These are phyloP conservation scores for Heteromormyrus szaboi DNA, from an alignment of 2,797 vertebrate species.

Conservation along the genomic window DNA sequence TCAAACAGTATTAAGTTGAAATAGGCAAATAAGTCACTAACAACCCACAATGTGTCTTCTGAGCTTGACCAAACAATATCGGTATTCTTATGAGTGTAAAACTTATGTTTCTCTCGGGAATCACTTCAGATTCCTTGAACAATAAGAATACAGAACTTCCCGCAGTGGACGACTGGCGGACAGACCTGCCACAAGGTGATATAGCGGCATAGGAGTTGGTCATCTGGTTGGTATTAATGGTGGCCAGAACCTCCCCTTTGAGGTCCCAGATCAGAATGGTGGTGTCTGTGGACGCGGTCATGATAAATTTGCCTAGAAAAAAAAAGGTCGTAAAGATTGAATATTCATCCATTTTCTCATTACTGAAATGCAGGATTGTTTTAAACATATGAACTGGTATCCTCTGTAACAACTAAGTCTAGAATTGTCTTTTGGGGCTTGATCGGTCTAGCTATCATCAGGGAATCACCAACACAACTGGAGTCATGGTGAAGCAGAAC, in stretches of 20 bases:
- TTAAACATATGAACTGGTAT: background rate
- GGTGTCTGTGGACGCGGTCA: constrained; percentile 88
- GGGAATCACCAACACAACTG: background rate
- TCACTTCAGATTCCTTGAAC: background rate
- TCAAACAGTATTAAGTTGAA: background rate
- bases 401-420: background rate
- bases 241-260: constrained; percentile 79
- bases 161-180: background rate
- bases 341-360: background rate
- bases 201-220: constrained; percentile 75
- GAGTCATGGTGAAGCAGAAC: background rate
- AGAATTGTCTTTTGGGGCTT: background rate
- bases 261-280: constrained; percentile 82
- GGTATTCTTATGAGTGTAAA: background rate
- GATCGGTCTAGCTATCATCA: background rate
- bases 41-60: background rate
- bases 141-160: background rate
- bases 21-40: background rate
- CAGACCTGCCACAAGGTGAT: constrained; percentile 86
- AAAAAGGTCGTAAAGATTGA: background rate
- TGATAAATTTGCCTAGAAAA: constrained; percentile 84
- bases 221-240: constrained; percentile 95
- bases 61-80: background rate
- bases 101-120: background rate
- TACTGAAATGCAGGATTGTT: background rate